Evolutionary conservation across 2,888 invertebrate genomes (phyloP).

Genomic region (Pterostichus madidus): DNA sequence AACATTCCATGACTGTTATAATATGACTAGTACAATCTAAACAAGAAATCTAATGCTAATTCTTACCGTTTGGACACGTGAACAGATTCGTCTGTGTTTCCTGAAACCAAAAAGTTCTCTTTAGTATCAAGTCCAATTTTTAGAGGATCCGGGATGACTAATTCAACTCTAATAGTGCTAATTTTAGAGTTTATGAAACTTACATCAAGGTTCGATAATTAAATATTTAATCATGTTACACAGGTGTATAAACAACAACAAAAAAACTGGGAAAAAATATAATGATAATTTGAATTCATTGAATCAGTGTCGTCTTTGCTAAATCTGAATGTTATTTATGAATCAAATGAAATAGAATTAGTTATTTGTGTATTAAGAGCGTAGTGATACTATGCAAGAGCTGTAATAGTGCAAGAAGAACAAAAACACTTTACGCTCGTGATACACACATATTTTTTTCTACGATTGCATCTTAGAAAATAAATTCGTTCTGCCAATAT

Average conservation of each 20-base stretch:
- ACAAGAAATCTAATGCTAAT: conserved; percentile 35
- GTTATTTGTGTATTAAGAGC: too few species aligned
- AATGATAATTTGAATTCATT: too few species aligned
- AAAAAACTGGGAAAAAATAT: too few species aligned
- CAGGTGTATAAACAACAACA: not conserved
- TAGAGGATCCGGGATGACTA: conserved; percentile 44
- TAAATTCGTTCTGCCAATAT: too few species aligned
- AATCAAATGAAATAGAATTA: too few species aligned
- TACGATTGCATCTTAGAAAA: too few species aligned
- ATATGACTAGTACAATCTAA: conserved; percentile 40
- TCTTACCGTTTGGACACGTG: conserved; percentile 87
- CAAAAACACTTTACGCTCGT: too few species aligned
- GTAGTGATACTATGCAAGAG: too few species aligned
- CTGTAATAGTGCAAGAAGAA: too few species aligned
- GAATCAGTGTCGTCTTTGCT: too few species aligned
- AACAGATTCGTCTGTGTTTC: conserved; percentile 81
- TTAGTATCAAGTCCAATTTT: conserved; percentile 67
- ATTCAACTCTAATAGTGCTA: conserved; percentile 11
- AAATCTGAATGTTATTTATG: too few species aligned
- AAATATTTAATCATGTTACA: conserved; percentile 2
- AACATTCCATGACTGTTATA: conserved; percentile 56
- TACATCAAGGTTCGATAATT: not conserved
- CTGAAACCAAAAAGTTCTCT: conserved; percentile 79
- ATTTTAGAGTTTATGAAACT: not conserved
- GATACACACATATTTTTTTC: too few species aligned